Conservation (phyloP, 2,113 vertebrate species). For the Carassius auratus region DNA sequence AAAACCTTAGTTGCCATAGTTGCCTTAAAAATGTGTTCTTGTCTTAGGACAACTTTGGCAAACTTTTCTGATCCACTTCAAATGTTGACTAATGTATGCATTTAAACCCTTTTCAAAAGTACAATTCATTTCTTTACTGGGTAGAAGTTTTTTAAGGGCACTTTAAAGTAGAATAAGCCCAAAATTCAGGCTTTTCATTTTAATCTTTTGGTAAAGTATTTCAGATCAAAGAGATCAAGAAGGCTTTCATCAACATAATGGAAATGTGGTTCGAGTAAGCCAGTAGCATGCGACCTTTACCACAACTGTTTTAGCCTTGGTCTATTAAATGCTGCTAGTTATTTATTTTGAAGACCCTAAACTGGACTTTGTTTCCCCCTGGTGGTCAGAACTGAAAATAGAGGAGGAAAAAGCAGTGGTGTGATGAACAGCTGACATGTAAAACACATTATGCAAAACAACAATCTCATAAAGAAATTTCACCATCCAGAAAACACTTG, state of each 20-base stretch:
- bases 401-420: not conserved
- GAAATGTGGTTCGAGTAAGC: not conserved
- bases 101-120: not conserved
- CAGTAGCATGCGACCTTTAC: not conserved
- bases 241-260: not conserved
- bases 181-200: not conserved
- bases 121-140: not conserved
- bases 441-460: slow-evolving; percentile 56
- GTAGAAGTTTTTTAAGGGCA: not conserved
- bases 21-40: too few species aligned
- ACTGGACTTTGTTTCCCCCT: slow-evolving; percentile 46
- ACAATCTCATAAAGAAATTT: not conserved
- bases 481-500: slow-evolving; percentile 2
- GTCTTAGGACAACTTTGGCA: too few species aligned
- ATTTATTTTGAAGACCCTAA: slow-evolving; percentile 9
- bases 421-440: slow-evolving; percentile 57
- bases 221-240: not conserved
- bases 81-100: not conserved
- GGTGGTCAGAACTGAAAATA: slow-evolving; percentile 18
- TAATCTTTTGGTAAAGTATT: slow-evolving; percentile 1
- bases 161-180: not conserved
- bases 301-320: not conserved
- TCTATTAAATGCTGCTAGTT: not conserved
- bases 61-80: too few species aligned
- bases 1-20: too few species aligned